Conservation (phyloP, 2,888 invertebrate genomes). For the Ophraella communa region DNA sequence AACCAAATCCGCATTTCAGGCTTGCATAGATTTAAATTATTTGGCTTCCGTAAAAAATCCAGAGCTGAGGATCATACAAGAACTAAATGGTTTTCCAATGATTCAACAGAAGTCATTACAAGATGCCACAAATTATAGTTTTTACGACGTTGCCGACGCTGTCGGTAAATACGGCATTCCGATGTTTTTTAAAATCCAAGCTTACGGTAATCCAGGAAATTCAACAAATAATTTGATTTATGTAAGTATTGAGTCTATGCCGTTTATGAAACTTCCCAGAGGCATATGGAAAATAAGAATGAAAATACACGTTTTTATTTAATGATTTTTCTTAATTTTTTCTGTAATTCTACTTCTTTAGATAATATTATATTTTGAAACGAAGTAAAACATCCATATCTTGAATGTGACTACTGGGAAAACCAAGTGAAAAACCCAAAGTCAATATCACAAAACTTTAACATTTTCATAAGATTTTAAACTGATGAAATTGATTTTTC, state of each 20-base stretch:
- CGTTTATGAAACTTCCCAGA: background rate
- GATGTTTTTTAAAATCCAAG: conserved; percentile 54
- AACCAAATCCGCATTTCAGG: conserved; percentile 53
- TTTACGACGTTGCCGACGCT: conserved; percentile 53
- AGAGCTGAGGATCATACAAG: conserved; percentile 50
- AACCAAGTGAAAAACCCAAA: too few species aligned
- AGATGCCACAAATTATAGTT: conserved; percentile 37
- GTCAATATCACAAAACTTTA: too few species aligned
- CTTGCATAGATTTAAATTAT: conserved; percentile 51
- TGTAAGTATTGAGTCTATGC: conserved; percentile 44
- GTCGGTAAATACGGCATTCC: conserved; percentile 55
- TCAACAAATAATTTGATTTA: conserved; percentile 51
- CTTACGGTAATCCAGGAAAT: conserved; percentile 41
- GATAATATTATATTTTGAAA: too few species aligned
- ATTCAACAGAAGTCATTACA: conserved; percentile 30
- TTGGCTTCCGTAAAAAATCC: conserved; percentile 45
- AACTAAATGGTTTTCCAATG: conserved; percentile 54
- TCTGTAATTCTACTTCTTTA: too few species aligned
- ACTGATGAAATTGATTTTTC: too few species aligned
- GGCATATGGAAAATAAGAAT: too few species aligned
- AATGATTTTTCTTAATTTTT: too few species aligned
- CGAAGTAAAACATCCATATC: too few species aligned
- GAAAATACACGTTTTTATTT: too few species aligned
- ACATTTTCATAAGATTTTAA: too few species aligned
- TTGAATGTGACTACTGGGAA: too few species aligned